A percentile compares a stretch with the other conserved stretches of the same genome.
These are phyloP conservation scores for Microtus ochrogaster DNA, from an alignment of 2,113 vertebrate genomes.

Conservation along the genomic window DNA sequence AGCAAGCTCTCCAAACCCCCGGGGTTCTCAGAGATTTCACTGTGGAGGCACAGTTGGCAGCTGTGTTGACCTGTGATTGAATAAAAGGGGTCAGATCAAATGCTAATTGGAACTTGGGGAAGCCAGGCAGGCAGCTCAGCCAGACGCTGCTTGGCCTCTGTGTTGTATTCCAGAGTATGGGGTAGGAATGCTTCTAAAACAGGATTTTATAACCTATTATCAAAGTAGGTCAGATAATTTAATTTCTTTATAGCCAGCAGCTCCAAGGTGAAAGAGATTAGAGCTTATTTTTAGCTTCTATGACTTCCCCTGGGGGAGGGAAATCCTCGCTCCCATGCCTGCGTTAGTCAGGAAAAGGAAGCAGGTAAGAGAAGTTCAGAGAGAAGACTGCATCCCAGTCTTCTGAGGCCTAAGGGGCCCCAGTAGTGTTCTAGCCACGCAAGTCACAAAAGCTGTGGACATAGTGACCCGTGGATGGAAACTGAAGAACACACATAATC, in stretches of 20 bases:
- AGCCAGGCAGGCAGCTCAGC: background rate
- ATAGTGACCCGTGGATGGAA: background rate
- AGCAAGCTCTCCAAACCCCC: background rate
- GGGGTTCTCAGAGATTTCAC: background rate
- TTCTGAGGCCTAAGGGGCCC: background rate
- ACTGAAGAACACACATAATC: background rate
- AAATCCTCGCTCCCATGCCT: background rate
- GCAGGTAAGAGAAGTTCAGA: background rate
- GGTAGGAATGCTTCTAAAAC: background rate
- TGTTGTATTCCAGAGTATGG: background rate
- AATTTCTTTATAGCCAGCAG: background rate
- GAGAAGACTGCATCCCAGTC: background rate
- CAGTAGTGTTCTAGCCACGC: background rate
- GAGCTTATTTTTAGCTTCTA: background rate
- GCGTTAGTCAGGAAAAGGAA: background rate
- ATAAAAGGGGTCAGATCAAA: background rate
- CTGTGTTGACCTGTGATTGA: background rate
- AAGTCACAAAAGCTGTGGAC: background rate
- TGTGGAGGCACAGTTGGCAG: background rate
- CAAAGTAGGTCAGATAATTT: background rate
- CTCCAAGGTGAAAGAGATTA: background rate
- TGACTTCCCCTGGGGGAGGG: background rate
- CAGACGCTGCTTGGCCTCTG: background rate
- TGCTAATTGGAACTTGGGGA: background rate
- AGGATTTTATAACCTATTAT: background rate